Base-by-base conservation (phyloP, 2,888 invertebrate genomes). In the Itoplectis maculator region DNA sequence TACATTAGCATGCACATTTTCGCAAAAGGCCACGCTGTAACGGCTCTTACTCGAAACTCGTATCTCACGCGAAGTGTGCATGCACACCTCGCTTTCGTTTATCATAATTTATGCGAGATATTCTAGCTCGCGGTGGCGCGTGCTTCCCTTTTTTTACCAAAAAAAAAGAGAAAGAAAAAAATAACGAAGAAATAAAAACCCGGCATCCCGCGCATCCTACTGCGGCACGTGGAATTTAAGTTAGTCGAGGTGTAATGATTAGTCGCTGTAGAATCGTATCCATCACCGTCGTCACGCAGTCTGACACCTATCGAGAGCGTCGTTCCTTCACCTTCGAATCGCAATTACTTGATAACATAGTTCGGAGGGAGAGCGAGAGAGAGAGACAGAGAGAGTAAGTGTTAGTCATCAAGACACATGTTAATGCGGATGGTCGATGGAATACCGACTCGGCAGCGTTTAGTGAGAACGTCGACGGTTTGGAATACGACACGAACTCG, bases 1-100 rank as follows among this genome's bases (percentile, higher is more conserved):
- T 63, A 59, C 59, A 79, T 79, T 73, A 79, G 66, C 79, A 40
- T 40, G 73, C 47, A 59, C 56, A 79, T 65, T 79, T 78, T 79
- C 40, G 59, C 59, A 66, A 59, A 29, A 47, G 65, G 54, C 56
- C 65, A 73, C 79, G 63, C 29, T 61, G 66, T 72, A 73, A 79
- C 65, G 79, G 54, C 66, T 61, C 72, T 59, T 72, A 47, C 72
- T 73, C 56, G 47, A 73, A 79, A 79, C 54, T 40, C 65, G 72
- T 73, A 79, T 66, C 72, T 79, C 79, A 79, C 79, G 79, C 72
- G 40, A 79, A 59, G 37, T 59, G 29, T 35, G 40, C 23, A 29
- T 73, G 72, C 65, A 35, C 47, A 69, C 29, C 45, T 56, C 35
- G 51, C 66, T 66, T 65, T 73, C 59, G 61, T 49, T 47, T 61